Base-by-base conservation (phyloP, 2,113 vertebrate species). In the Camelus dromedarius region DNA sequence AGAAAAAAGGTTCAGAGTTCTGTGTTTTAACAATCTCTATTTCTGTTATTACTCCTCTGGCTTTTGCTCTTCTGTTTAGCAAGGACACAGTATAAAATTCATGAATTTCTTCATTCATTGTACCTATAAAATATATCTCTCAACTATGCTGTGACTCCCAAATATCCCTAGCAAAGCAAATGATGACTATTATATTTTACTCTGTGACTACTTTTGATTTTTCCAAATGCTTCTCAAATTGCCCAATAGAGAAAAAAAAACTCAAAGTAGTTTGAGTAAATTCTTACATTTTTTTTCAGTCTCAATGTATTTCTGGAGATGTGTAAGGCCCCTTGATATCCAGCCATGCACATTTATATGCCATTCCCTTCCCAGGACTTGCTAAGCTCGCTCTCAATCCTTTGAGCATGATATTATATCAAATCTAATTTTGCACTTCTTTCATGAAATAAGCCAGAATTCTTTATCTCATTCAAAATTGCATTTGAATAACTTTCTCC, bases 401-500 rank as follows among this genome's bases (percentile, higher is more conserved):
- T 86, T 98, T 97, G 93, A 94, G 89, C 64, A 70, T 62, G 42
- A 48, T 82, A 91, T 93, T 96, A 86, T 90, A 95, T 89, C 76
- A 94, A 94, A 93, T 95, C 30, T 96, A 93, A 89, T 95, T 96
- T 96, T 96, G 62, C 87, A 73, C 18, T 95, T 8, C 18, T 64
- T 38, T 62, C 80, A 56, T 64, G 52, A 97, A 96, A 86, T 86
- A 75, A 58, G 10, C 67, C 30, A 54, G 58, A 70, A 81, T 93
- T 94, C 56, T 72, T 95, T 85, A 95, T 62, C 50, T 95, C 35
- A 83, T 91, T 96, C 77, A 95, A 95, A 97, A 93, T 97, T 96
- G 73, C 32, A 94, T 86, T 96, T 93, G 77, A 91, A 79, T 93
- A 80, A 64, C 69, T 80, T 95, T 94, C 91, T 89, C 58, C 60